Percentiles rank a stretch among this genome's conserved stretches.
These are phyloP conservation scores for Ceratina calcarata DNA, from an alignment of 1,140 invertebrate genomes.

Conservation along the genomic window DNA sequence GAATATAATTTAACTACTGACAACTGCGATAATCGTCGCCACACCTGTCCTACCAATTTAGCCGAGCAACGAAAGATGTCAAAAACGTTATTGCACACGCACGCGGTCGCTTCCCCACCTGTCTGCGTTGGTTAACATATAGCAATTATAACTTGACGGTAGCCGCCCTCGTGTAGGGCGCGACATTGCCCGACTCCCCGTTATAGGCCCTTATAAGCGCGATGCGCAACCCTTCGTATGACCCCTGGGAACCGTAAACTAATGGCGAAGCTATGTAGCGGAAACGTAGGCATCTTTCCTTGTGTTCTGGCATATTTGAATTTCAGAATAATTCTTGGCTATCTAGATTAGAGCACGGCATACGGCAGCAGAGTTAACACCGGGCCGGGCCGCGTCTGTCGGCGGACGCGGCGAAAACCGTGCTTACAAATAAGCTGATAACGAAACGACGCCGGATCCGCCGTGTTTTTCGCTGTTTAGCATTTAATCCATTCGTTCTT, in stretches of 20 bases:
- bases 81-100: slow-evolving; percentile 9
- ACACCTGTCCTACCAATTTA: neutral
- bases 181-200: slow-evolving; percentile 37
- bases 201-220: slow-evolving; percentile 64
- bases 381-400: no score
- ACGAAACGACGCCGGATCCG: neutral
- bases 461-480: neutral
- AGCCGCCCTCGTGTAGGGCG: slow-evolving; percentile 35
- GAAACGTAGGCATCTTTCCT: slow-evolving; percentile 59
- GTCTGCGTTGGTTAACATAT: slow-evolving; percentile 62
- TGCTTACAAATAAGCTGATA: slow-evolving; percentile 10
- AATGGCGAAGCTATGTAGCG: slow-evolving; percentile 70
- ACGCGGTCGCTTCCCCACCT: slow-evolving; percentile 15
- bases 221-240: slow-evolving; percentile 60
- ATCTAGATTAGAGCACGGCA: neutral
- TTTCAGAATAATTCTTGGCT: slow-evolving; percentile 21
- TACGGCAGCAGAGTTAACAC: neutral
- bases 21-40: neutral
- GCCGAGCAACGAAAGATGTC: neutral
- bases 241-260: slow-evolving; percentile 76
- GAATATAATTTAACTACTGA: no score
- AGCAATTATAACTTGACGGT: slow-evolving; percentile 77
- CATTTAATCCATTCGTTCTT: neutral
- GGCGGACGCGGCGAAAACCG: neutral
- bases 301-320: slow-evolving; percentile 53